Conservation (phyloP, 1,140 invertebrate genomes). For the Bactericera cockerelli region DNA sequence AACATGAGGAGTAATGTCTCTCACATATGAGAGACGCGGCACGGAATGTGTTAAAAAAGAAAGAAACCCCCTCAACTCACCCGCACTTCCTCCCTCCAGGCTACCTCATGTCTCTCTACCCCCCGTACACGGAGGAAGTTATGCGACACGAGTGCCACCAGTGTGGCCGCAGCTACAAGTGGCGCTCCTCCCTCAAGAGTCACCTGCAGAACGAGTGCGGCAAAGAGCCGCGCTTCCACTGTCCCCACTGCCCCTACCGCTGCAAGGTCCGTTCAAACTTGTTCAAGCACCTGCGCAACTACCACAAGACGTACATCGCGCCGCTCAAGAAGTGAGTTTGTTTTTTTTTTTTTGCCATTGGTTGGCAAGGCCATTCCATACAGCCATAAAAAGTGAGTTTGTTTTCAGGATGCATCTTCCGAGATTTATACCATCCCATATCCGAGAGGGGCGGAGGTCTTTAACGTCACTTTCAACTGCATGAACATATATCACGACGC, state of each 20-base stretch:
- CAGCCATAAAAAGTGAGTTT: no score
- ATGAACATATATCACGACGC: no score
- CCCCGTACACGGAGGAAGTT: neutral
- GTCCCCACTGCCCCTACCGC: slow-evolving; percentile 31
- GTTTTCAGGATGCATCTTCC: no score
- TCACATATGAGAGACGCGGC: no score
- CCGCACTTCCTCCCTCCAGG: no score
- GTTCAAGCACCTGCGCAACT: slow-evolving; percentile 22
- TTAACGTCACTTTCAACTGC: no score
- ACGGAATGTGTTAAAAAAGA: no score
- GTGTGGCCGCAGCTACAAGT: slow-evolving; percentile 41
- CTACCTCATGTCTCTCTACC: neutral
- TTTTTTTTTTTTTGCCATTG: neutral
- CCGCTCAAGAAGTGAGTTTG: neutral
- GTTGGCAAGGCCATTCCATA: no score
- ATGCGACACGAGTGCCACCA: slow-evolving; percentile 21
- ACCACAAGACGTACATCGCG: slow-evolving; percentile 16
- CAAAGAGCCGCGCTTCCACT: slow-evolving; percentile 22
- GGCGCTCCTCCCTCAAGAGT: slow-evolving; percentile 41
- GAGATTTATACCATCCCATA: no score
- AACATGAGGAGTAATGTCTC: no score
- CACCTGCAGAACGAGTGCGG: slow-evolving; percentile 35
- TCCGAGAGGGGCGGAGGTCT: no score
- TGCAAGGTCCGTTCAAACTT: slow-evolving; percentile 20
- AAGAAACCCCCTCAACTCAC: no score